A percentile compares a stretch with the other conserved stretches of the same genome.
Conservation (phyloP, 2,797 vertebrate species). For the Hypotaenidia philippensis region DNA sequence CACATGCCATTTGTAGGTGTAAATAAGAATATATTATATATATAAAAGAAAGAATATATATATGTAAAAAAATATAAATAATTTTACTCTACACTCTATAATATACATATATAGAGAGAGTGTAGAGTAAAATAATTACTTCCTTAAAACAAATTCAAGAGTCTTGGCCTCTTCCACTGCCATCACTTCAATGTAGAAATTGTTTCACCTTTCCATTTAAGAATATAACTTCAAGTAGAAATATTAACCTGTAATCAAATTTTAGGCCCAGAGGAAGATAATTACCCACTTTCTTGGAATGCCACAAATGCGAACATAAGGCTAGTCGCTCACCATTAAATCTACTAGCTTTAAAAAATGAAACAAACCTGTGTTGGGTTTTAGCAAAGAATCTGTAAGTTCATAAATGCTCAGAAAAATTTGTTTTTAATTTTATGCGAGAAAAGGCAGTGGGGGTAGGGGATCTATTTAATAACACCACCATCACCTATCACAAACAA, state of each 20-base stretch:
- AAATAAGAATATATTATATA: background rate
- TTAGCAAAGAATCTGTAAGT: background rate
- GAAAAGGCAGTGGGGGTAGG: background rate
- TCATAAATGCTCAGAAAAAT: background rate
- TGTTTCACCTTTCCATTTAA: background rate
- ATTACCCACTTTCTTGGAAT: conserved; percentile 21
- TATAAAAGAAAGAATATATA: too few species aligned
- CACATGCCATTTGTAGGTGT: background rate
- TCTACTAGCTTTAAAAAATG: background rate
- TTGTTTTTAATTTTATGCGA: background rate
- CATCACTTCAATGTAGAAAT: background rate
- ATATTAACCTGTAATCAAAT: conserved; percentile 41
- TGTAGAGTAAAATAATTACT: background rate
- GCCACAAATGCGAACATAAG: conserved; percentile 6
- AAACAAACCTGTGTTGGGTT: background rate
- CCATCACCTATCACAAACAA: accelerated
- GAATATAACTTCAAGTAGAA: conserved; percentile 48
- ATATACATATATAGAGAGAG: background rate
- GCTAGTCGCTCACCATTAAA: background rate
- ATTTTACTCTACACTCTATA: too few species aligned
- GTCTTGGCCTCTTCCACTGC: background rate
- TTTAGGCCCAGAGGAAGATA: conserved; percentile 3
- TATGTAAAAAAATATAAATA: too few species aligned
- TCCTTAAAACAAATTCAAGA: background rate
- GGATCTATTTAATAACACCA: background rate